Evolutionary conservation across 2,888 invertebrate genomes (phyloP).

Genomic region (Eupithecia subfuscata): DNA sequence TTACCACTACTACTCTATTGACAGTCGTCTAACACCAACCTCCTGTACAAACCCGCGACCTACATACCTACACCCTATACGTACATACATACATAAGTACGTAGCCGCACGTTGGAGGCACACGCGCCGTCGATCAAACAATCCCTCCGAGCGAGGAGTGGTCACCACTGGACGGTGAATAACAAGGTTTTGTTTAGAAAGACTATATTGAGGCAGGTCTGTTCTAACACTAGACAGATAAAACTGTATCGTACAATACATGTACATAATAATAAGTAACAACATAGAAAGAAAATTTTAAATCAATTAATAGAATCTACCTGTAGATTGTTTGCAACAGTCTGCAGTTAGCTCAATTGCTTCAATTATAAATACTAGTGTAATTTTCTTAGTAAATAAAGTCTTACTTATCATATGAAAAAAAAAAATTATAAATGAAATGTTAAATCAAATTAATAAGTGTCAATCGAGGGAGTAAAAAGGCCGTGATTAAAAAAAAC

Average conservation of each 20-base stretch:
- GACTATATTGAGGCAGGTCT: neutral
- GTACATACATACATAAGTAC: neutral
- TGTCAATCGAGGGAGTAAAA: too few species aligned
- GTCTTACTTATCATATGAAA: too few species aligned
- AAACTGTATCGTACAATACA: neutral
- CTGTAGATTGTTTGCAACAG: too few species aligned
- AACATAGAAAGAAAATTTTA: too few species aligned
- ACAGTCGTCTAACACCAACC: neutral
- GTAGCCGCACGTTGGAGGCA: conserved; percentile 23
- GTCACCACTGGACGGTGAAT: conserved; percentile 11
- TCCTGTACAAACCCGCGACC: conserved; percentile 15
- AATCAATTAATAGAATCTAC: too few species aligned
- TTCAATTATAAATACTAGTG: too few species aligned
- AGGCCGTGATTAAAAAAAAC: too few species aligned
- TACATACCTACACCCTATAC: conserved; percentile 25
- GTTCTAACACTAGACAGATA: neutral
- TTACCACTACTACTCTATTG: neutral
- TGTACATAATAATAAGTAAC: neutral
- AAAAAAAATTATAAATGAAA: too few species aligned
- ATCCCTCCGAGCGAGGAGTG: conserved; percentile 1
- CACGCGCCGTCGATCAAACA: conserved; percentile 69
- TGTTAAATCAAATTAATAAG: too few species aligned
- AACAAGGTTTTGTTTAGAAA: neutral
- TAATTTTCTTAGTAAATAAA: too few species aligned
- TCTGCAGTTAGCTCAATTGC: too few species aligned